Conservation (phyloP, 1,140 invertebrate species). For the Polyergus mexicanus region DNA sequence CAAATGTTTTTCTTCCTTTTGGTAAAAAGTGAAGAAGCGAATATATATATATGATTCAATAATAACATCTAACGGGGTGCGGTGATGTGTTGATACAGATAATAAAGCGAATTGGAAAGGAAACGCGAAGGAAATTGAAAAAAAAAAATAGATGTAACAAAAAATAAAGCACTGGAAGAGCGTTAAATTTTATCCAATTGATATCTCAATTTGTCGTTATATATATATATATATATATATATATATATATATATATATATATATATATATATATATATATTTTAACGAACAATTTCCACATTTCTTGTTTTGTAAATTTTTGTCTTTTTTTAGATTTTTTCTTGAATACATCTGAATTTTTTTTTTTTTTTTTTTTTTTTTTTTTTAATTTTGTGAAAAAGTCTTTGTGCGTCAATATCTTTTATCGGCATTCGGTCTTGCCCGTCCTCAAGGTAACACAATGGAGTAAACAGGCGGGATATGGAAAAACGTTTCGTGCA, state of each 20-base stretch:
- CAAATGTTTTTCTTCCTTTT: slow-evolving; percentile 18
- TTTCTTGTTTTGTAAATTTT: neutral
- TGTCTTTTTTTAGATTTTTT: neutral
- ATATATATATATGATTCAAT: slow-evolving; percentile 20
- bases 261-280: too few relatives aligned
- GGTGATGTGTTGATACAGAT: slow-evolving; percentile 50
- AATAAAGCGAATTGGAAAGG: slow-evolving; percentile 34
- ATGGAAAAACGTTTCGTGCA: slow-evolving; percentile 69
- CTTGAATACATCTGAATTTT: slow-evolving; percentile 5
- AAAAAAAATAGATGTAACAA: slow-evolving; percentile 46
- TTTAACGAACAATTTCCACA: neutral
- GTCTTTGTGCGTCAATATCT: neutral
- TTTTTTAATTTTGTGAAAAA: neutral
- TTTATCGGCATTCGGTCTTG: neutral
- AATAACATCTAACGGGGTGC: slow-evolving; percentile 11
- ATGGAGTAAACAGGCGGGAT: slow-evolving; percentile 51
- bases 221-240: too few relatives aligned
- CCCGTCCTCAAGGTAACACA: slow-evolving; percentile 15
- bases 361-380: neutral
- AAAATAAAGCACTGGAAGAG: slow-evolving; percentile 1
- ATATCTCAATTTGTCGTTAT: slow-evolving; percentile 19
- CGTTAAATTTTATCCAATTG: slow-evolving; percentile 36
- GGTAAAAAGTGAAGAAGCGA: slow-evolving; percentile 29
- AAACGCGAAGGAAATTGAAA: slow-evolving; percentile 45
- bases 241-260: too few relatives aligned